Evolutionary conservation across 1,140 invertebrate genomes (phyloP), one percentile per base, ranked within the genome.

Genomic region (Aphaenogaster ashmeadi): DNA sequence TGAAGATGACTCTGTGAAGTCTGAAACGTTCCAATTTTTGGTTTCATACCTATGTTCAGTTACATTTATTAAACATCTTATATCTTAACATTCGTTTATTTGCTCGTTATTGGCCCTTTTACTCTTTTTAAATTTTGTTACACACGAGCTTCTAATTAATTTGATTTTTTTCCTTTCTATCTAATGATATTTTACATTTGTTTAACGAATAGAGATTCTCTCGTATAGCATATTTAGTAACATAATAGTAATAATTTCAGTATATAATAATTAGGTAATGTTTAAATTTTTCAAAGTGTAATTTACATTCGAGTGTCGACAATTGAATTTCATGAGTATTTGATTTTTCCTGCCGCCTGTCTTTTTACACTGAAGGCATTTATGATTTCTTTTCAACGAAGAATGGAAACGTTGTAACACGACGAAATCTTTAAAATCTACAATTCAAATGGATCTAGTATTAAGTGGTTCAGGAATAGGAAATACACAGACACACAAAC

Each of bases 181-280:
- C n/a, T n/a, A n/a, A 50, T 33, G 18, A 9, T 18, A 38, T 56
- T 81, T 69, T 38, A 21, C 13, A 58, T 81, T 64, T 64, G 58
- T 50, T 52, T 67, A 27, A 81, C 2, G 0, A 47, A n/a, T 21
- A 27, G 13, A n/a, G 13, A 60, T 27, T 60, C 8, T 11, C 18
- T 60, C 7, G 5, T 3, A 7, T 41, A 21, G 0, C 9, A 36
- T 1, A 27, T 58, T 38, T 2, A 52, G 21, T n/a, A 52, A 66
- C 36, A n/a, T n/a, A 9, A 38, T 41, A 9, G 18, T 41, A 41
- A 62, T 50, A 78, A 78, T 64, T 21, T 15, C 15, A 15, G 1
- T 62, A 27, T 0, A 27, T 27, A 33, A 78, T 13, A 27, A 44
- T 27, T 3, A 1, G 5, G 4, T 78, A 66, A 62, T 21, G 21